Base-by-base conservation (phyloP, 2,888 invertebrate genomes). In the Pterostichus madidus region DNA sequence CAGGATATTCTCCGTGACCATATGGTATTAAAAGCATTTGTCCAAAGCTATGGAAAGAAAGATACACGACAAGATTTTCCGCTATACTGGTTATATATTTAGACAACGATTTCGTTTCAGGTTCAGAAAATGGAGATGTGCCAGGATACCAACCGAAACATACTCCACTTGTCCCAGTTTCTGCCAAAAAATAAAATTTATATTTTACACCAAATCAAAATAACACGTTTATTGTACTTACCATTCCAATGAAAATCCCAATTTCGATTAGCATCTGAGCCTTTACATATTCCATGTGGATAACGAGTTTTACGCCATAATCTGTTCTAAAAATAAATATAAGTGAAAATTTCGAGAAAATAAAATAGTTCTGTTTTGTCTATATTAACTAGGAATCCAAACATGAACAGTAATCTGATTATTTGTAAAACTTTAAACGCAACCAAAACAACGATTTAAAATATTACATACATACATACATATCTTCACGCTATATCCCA, bases 231-330 rank as follows among this genome's bases (percentile, higher is more conserved):
- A 13, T 3, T 32, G 11, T 6, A 86, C 89, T 88, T 88, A 93
- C 93, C 88, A 84, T 92, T 91, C 95, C 95, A 95, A 84, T 93
- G 92, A 87, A 91, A 93, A 84, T 91, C 93, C 94, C 94, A 96
- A 88, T 96, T 96, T 84, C 96, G 92, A 88, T 96, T 96, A 0
- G 95, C 93, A 89, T 96, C 96, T 0, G 93, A 92, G 3, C 39
- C 39, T 5, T 5, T 39, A 0, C 75, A 93, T 11, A 88, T 56
- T 8, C 89, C 91, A 44, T 91, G 91, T 77, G 89, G 90, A 75
- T 88, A 91, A 75, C 93, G 90, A 5, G 94, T 95, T 87, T 95
- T 95, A n/a, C 95, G 91, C 95, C 95, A 95, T 87, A 95, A 84
- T 82, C 95, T 92, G 84, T 92, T 90, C 93, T 93, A 79, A 56